These are phyloP conservation scores for Scolopax bukidnonensis DNA, from an alignment of 2,797 vertebrate species.

Conservation along the genomic window DNA sequence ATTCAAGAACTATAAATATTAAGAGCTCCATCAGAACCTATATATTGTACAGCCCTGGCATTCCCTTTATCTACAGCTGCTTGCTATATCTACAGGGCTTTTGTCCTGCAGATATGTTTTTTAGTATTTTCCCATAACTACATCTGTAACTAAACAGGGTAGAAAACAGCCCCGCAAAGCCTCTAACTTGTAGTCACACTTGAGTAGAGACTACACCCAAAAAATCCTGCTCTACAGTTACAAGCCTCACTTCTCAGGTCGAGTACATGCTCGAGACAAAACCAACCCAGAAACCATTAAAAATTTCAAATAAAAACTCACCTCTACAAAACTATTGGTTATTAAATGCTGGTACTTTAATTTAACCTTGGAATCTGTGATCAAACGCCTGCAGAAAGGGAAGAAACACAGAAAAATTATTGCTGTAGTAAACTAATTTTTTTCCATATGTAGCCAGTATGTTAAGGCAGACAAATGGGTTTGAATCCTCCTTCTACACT, in stretches of 20 bases:
- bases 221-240: background rate
- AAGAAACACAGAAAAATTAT: slow-evolving; percentile 41
- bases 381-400: slow-evolving; percentile 90
- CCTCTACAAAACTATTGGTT: slow-evolving; percentile 99
- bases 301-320: slow-evolving; percentile 77
- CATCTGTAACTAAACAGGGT: background rate
- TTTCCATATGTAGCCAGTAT: background rate
- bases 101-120: background rate
- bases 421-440: background rate
- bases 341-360: slow-evolving; percentile 99
- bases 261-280: background rate
- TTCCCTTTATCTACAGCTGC: background rate
- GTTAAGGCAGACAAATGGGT: background rate
- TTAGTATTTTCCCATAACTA: background rate
- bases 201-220: background rate
- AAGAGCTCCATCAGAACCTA: background rate
- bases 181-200: background rate
- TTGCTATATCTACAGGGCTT: background rate
- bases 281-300: background rate
- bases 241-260: background rate
- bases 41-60: background rate
- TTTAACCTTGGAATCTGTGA: slow-evolving; percentile 99
- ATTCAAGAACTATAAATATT: background rate
- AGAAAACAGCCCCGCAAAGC: background rate
- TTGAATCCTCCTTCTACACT: background rate